A percentile compares a stretch with the other conserved stretches of the same genome.
These are phyloP conservation scores for Drosophila sechellia DNA, from an alignment of 1,140 invertebrate species.

Conservation along the genomic window DNA sequence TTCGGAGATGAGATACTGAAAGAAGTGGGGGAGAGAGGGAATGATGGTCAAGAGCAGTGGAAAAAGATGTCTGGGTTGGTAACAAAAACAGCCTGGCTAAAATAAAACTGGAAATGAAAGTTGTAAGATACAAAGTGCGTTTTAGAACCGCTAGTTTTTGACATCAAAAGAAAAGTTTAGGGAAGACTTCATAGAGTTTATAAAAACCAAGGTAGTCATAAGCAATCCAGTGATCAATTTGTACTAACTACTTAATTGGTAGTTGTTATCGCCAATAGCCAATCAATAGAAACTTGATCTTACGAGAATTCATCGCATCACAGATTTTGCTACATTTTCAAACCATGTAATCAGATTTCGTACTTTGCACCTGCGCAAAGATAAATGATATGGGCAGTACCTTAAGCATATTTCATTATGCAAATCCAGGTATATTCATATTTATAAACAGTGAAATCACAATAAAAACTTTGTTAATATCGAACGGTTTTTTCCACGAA, in stretches of 20 bases:
- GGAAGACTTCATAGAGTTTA: neutral
- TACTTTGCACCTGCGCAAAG: neutral
- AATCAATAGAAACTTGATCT: neutral
- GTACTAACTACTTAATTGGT: slow-evolving; percentile 9
- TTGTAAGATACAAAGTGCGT: slow-evolving; percentile 7
- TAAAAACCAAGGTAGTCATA: neutral
- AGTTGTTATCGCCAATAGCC: neutral
- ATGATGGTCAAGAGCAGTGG: neutral
- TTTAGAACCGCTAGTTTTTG: neutral
- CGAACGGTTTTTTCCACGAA: slow-evolving; percentile 42
- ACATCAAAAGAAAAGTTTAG: neutral
- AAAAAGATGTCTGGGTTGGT: neutral
- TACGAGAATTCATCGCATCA: neutral
- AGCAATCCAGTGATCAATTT: neutral
- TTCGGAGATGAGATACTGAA: neutral
- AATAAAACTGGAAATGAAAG: slow-evolving; percentile 6
- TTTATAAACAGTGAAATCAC: slow-evolving; percentile 47
- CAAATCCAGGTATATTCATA: slow-evolving; percentile 29
- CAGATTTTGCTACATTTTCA: neutral
- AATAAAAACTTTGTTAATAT: slow-evolving; percentile 32
- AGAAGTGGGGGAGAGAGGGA: neutral
- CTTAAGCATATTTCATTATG: slow-evolving; percentile 2
- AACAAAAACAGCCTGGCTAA: neutral
- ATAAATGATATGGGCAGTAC: neutral
- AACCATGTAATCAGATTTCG: too few species aligned